phyloP scores from a whole-genome alignment of 1,140 invertebrate species.

The Formica selysi region DNA sequence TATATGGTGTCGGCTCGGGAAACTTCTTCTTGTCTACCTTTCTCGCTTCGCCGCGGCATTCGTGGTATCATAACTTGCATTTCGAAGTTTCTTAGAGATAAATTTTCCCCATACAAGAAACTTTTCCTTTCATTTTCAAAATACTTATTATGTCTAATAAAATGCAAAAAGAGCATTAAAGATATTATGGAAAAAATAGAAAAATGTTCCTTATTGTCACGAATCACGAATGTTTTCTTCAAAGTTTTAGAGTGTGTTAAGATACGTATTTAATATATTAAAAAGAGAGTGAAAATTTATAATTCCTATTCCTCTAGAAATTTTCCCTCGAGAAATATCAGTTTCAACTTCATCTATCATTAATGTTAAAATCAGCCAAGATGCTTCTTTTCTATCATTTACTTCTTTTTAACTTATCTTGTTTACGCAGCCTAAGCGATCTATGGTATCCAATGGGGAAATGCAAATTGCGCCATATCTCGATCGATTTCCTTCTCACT shows the following conservation, averaged over 20 bases:
- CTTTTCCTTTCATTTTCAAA: conserved; percentile 1
- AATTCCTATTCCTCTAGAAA: not conserved
- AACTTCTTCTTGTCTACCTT: conserved; percentile 43
- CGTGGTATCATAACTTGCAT: not conserved
- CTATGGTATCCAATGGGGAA: conserved; percentile 43
- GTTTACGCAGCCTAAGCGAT: conserved; percentile 8
- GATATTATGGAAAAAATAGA: not conserved
- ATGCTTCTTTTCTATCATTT: not conserved
- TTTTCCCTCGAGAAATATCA: not conserved
- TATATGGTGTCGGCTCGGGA: conserved; percentile 31
- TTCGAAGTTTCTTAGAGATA: not conserved
- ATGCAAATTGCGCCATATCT: conserved; percentile 57
- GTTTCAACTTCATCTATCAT: conserved; percentile 4
- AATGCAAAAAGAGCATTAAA: not conserved
- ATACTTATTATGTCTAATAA: not conserved
- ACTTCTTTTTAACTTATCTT: not conserved
- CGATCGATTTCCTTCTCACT: conserved; percentile 45
- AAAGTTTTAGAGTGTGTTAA: not conserved
- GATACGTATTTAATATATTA: conserved; percentile 4
- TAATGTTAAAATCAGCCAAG: conserved; percentile 5
- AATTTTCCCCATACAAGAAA: too few relatives aligned
- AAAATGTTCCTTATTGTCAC: not conserved
- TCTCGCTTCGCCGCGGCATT: not conserved
- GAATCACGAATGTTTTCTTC: not conserved
- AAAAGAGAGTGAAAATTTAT: not conserved